Conservation (phyloP, 2,888 invertebrate species). For the Cenopis cana region DNA sequence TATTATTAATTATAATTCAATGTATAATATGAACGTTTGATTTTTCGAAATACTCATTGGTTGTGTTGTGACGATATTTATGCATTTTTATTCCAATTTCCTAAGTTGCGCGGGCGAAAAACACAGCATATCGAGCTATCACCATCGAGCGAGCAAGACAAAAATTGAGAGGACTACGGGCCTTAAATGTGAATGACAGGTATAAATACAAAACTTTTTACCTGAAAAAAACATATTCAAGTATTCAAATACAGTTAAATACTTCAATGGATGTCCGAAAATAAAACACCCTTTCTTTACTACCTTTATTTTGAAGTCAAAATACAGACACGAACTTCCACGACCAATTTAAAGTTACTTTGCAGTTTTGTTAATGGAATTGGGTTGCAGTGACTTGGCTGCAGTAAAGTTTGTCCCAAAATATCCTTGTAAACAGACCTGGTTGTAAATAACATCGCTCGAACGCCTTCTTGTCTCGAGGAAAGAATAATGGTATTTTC, state of each 20-base stretch:
- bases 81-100: too few species aligned
- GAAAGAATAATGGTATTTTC: conserved; percentile 83
- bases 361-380: conserved; percentile 45
- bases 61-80: too few species aligned
- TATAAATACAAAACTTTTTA: background rate
- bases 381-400: conserved; percentile 44
- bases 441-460: conserved; percentile 80
- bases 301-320: conserved; percentile 29
- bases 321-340: conserved; percentile 33
- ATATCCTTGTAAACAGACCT: conserved; percentile 72
- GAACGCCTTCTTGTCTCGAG: conserved; percentile 81
- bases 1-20: too few species aligned
- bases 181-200: background rate
- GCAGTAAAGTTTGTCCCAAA: conserved; percentile 45
- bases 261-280: conserved; percentile 2
- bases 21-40: too few species aligned
- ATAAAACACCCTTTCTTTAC: conserved; percentile 8
- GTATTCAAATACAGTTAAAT: background rate
- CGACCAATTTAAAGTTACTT: conserved; percentile 42
- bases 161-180: too few species aligned
- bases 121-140: too few species aligned
- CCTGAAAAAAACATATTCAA: background rate
- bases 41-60: too few species aligned
- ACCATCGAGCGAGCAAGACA: too few species aligned
- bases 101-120: too few species aligned